These are phyloP conservation scores for Lasioglossum marginatum DNA, from an alignment of 2,888 invertebrate genomes.

Conservation along the genomic window DNA sequence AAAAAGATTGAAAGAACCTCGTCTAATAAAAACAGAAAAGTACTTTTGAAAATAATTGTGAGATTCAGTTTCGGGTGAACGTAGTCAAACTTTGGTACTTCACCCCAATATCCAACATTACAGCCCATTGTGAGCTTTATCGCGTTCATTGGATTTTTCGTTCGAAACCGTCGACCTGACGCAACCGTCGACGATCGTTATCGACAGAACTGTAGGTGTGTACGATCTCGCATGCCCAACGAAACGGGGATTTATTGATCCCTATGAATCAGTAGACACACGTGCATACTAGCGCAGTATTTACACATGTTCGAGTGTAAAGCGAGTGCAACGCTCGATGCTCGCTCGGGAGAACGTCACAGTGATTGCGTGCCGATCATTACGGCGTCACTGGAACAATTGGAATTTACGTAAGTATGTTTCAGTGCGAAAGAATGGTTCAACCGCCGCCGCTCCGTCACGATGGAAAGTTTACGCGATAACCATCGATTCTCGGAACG, in stretches of 20 bases:
- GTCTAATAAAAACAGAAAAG: background rate
- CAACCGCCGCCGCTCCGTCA: constrained; percentile 12
- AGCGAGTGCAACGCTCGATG: constrained; percentile 34
- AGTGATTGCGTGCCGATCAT: constrained; percentile 38
- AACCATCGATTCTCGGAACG: background rate
- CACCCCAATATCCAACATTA: background rate
- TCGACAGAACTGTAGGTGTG: constrained; percentile 31
- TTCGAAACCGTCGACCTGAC: constrained; percentile 28
- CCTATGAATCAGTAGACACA: constrained; percentile 37
- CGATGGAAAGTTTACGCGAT: constrained; percentile 36
- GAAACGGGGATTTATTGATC: constrained; percentile 46
- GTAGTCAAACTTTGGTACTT: background rate
- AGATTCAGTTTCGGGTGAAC: background rate
- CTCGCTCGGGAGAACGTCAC: constrained; percentile 39
- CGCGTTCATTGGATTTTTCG: background rate
- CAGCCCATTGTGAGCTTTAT: background rate
- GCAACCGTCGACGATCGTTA: constrained; percentile 49
- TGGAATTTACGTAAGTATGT: constrained; percentile 49
- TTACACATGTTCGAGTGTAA: constrained; percentile 26
- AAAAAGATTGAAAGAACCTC: background rate
- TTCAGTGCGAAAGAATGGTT: constrained; percentile 19
- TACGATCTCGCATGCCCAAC: background rate
- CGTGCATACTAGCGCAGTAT: constrained; percentile 21
- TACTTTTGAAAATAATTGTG: background rate
- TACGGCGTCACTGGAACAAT: constrained; percentile 44